Evolutionary conservation across 2,797 vertebrate species (phyloP).

Genomic region (Phrynocephalus guinanensis): DNA sequence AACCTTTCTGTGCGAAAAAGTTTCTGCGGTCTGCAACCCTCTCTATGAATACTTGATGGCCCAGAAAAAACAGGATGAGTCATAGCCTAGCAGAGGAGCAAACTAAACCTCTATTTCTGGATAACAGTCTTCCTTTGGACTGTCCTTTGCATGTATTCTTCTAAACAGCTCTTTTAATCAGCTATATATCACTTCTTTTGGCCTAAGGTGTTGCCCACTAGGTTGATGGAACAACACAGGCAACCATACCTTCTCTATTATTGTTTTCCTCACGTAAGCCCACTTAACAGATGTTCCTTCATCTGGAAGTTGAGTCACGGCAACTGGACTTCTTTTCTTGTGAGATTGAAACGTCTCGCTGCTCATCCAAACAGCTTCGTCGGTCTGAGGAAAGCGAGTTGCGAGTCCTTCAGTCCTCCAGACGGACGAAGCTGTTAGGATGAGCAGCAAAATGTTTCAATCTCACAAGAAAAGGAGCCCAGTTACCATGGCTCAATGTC

Average conservation of each 20-base stretch:
- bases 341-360: too few relatives aligned
- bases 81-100: background rate
- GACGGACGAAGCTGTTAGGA: too few relatives aligned
- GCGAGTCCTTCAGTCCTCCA: too few relatives aligned
- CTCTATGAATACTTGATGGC: constrained; percentile 37
- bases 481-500: too few relatives aligned
- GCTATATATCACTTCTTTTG: background rate
- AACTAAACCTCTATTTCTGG: rapidly evolving
- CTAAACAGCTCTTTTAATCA: background rate
- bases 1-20: rapidly evolving
- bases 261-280: background rate
- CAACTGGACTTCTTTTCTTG: too few relatives aligned
- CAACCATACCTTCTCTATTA: too few relatives aligned
- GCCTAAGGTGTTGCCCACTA: too few relatives aligned
- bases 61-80: constrained; percentile 18
- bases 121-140: background rate
- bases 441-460: too few relatives aligned
- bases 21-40: background rate
- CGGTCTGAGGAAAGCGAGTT: too few relatives aligned
- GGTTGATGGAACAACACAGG: background rate
- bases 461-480: too few relatives aligned
- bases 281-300: background rate
- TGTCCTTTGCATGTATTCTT: background rate
- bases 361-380: too few relatives aligned
- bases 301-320: too few relatives aligned